Conservation (phyloP, 2,113 vertebrate species). For the Bettongia penicillata region DNA sequence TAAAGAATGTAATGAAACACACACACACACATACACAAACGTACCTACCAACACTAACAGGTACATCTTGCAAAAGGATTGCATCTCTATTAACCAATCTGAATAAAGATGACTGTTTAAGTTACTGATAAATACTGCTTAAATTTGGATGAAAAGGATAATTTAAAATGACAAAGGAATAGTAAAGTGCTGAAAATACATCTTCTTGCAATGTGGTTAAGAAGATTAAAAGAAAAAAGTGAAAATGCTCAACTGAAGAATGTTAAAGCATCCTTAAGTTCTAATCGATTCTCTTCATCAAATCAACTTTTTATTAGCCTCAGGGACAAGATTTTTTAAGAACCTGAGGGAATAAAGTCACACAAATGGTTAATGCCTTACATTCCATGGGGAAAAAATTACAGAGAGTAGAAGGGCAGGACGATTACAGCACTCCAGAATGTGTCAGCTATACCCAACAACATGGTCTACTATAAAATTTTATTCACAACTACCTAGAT, state of each 20-base stretch:
- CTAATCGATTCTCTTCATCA: background rate
- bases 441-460: too few relatives aligned
- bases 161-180: background rate
- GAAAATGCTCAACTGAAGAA: background rate
- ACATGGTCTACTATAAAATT: too few relatives aligned
- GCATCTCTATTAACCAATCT: background rate
- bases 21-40: too few relatives aligned
- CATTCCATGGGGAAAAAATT: background rate
- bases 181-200: background rate
- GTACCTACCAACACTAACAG: too few relatives aligned
- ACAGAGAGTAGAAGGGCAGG: background rate
- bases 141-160: background rate
- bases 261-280: too few relatives aligned
- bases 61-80: background rate
- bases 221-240: background rate
- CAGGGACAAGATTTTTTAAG: background rate
- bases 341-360: background rate
- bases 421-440: background rate
- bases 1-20: background rate
- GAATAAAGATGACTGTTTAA: background rate
- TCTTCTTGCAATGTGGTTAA: background rate
- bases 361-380: background rate
- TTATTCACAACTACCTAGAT: too few relatives aligned
- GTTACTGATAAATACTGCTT: background rate
- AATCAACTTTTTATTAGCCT: background rate